These are phyloP conservation scores for Nymphalis c-album DNA, from an alignment of 2,888 invertebrate species.

Conservation along the genomic window DNA sequence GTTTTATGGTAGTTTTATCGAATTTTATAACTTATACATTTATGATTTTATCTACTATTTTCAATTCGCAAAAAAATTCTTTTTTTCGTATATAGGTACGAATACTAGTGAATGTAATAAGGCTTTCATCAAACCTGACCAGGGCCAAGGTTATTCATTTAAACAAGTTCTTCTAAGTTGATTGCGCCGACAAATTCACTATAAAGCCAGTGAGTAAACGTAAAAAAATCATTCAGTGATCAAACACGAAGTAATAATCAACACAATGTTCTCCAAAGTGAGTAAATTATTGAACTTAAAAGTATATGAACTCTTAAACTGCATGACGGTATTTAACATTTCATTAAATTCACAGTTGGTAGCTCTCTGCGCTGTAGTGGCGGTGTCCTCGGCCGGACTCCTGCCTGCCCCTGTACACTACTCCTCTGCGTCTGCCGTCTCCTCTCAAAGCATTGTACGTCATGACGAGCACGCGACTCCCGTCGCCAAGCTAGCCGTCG, in stretches of 20 bases:
- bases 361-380: conserved; percentile 64
- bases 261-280: conserved; percentile 64
- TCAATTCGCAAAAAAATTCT: too few relatives aligned
- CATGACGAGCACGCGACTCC: conserved; percentile 63
- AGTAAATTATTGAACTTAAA: conserved; percentile 11
- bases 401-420: conserved; percentile 59
- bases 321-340: too few relatives aligned
- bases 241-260: conserved; percentile 46
- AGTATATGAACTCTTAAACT: too few relatives aligned
- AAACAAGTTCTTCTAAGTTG: conserved; percentile 34
- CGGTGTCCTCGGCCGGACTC: conserved; percentile 70
- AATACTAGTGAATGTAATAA: too few relatives aligned
- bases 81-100: too few relatives aligned
- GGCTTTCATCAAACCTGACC: conserved; percentile 19
- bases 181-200: conserved; percentile 19
- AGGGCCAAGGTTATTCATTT: conserved; percentile 33
- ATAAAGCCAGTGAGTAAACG: conserved; percentile 21
- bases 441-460: conserved; percentile 68
- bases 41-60: too few relatives aligned
- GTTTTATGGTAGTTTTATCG: too few relatives aligned
- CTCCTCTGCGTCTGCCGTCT: conserved; percentile 56
- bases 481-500: conserved; percentile 38
- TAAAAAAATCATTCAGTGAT: conserved; percentile 46
- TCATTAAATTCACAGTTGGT: neutral
- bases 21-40: too few relatives aligned